Evolutionary conservation across 2,797 vertebrate genomes (phyloP), one percentile per base, ranked within the genome.

Genomic region (Coregonus sp.): DNA sequence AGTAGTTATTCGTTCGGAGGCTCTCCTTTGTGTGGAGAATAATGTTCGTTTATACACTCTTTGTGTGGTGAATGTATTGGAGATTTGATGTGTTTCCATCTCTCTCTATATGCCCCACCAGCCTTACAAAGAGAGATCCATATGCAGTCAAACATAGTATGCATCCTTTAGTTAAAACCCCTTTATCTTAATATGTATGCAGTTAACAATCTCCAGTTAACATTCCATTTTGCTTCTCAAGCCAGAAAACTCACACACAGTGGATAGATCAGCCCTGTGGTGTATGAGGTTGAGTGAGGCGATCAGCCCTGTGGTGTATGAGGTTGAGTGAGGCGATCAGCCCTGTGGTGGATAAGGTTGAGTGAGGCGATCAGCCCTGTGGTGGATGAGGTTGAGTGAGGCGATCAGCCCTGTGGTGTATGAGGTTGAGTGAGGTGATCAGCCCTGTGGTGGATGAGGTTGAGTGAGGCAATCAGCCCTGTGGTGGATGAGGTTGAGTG

Each of bases 121-220:
- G 40, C 9, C 40, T 2, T 47, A 12, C 40, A 9, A 47, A 47
- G 9, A 40, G 37, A 47, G 40, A 47, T 47, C 40, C 40, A 3
- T 47, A 47, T 47, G 40, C 40, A 2, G 9, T 47, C 40, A 47
- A 11, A 47, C 40, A 47, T 11, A 47, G 40, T 47, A 87, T 77
- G 82, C 86, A 91, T 89, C 86, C 88, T 89, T 91, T 86, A 84
- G 88, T 90, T 86, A 86, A 74, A 85, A 82, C 61, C 82, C 86
- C 81, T 90, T 86, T 87, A 88, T 89, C 90, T 90, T 88, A 90
- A 92, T 93, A 91, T 91, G 91, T 90, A 89, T 89, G 91, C 87
- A 83, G 88, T 92, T 91, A 80, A 90, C 92, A 92, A 92, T 90
- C 90, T 77, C 76, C 83, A 91, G 92, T 92, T 92, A 81, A 90